phyloP scores from a whole-genome alignment of 2,113 vertebrate genomes.

The Brachyhypopomus occidentalis region DNA sequence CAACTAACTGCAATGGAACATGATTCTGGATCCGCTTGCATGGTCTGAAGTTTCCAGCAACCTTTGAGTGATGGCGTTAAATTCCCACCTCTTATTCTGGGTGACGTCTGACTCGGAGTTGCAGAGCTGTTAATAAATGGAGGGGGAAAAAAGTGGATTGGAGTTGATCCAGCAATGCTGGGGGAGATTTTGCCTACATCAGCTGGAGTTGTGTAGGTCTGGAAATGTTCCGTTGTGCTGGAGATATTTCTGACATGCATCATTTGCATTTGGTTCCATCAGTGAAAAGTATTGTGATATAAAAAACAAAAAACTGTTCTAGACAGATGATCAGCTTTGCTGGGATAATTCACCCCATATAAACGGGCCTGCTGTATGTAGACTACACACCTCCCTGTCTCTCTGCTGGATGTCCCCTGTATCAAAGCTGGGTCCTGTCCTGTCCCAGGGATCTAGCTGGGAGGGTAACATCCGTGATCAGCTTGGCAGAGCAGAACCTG shows the following conservation, averaged over 20 bases:
- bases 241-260: too few relatives aligned
- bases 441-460: background rate
- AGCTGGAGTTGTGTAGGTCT: too few relatives aligned
- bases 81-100: slow-evolving; percentile 19
- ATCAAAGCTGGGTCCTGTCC: background rate
- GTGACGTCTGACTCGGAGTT: background rate
- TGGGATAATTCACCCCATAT: too few relatives aligned
- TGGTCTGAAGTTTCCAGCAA: slow-evolving; percentile 1
- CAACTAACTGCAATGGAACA: background rate
- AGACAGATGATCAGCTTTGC: too few relatives aligned
- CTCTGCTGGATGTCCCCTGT: background rate
- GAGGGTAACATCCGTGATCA: background rate
- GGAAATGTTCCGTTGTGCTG: too few relatives aligned
- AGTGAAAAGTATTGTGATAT: too few relatives aligned
- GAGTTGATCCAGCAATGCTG: too few relatives aligned
- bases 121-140: background rate
- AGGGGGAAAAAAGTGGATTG: too few relatives aligned
- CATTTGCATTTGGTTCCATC: too few relatives aligned
- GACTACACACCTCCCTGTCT: background rate
- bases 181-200: too few relatives aligned
- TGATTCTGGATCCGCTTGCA: background rate
- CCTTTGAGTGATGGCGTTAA: background rate
- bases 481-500: background rate
- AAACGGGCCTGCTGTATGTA: too few relatives aligned
- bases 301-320: too few relatives aligned